Percentiles rank a stretch among this genome's conserved stretches.
phyloP scores from a whole-genome alignment of 2,797 vertebrate genomes.

The Chloroceryle inda region DNA sequence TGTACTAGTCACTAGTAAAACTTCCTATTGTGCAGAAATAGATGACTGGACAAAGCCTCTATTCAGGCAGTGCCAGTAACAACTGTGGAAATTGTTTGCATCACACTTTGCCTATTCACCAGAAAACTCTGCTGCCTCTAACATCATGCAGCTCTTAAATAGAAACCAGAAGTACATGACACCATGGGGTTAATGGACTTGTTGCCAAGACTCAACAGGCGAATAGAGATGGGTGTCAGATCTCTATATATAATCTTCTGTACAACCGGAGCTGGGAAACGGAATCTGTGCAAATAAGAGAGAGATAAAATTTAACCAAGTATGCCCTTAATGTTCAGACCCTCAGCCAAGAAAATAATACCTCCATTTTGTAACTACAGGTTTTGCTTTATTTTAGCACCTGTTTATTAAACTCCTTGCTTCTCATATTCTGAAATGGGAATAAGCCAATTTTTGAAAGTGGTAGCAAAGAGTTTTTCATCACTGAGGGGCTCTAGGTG shows the following conservation, averaged over 20 bases:
- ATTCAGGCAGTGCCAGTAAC: neutral
- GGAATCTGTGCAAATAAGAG: slow-evolving; percentile 38
- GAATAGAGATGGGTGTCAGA: slow-evolving; percentile 70
- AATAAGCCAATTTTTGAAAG: neutral
- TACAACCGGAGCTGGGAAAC: slow-evolving; percentile 54
- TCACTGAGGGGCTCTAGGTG: neutral
- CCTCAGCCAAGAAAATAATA: slow-evolving; percentile 23
- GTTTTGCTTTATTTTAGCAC: neutral
- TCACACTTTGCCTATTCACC: neutral
- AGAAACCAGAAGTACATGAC: neutral
- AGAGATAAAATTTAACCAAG: slow-evolving; percentile 64
- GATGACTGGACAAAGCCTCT: neutral
- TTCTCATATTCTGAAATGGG: slow-evolving; percentile 10
- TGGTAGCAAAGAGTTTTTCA: neutral
- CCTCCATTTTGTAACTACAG: neutral
- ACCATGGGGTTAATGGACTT: neutral
- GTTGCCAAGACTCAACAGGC: slow-evolving; percentile 35
- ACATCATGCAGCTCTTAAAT: neutral
- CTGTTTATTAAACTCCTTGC: neutral
- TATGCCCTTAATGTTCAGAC: slow-evolving; percentile 16
- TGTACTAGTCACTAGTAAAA: neutral
- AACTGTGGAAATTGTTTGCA: neutral
- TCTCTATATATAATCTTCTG: neutral
- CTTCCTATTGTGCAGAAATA: neutral
- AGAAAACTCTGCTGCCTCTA: neutral